Percentiles rank a stretch among this genome's conserved stretches.
These are phyloP conservation scores for Heliconius eleuchia DNA, from an alignment of 1,140 invertebrate species.

Conservation along the genomic window DNA sequence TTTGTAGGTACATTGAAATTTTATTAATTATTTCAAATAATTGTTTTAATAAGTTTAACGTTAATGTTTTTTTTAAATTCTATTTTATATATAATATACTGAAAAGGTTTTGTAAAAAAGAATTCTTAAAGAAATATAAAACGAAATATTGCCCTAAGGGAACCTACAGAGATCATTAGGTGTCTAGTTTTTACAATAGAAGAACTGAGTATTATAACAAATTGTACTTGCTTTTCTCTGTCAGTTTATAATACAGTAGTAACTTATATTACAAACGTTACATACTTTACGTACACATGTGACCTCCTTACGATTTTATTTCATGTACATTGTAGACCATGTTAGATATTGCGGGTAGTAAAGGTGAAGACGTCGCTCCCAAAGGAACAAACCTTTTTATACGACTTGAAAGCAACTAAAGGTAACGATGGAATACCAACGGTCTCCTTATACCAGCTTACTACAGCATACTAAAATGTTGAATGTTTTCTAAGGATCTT, in stretches of 20 bases:
- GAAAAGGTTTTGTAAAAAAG: no score
- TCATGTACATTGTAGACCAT: not conserved
- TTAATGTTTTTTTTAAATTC: not conserved
- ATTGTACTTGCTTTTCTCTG: not conserved
- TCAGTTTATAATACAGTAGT: not conserved
- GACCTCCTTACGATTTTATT: not conserved
- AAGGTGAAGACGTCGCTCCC: constrained; percentile 13
- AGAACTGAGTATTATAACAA: no score
- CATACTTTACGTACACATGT: not conserved
- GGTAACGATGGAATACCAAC: not conserved
- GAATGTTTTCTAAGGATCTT: not conserved
- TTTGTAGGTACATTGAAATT: no score
- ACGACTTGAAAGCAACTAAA: constrained; percentile 6
- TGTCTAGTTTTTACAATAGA: no score
- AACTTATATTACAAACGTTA: not conserved
- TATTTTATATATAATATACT: no score
- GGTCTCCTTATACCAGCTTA: not conserved
- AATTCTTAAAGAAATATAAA: no score
- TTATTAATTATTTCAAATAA: no score
- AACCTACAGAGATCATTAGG: no score
- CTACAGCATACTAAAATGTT: not conserved
- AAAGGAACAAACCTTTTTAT: constrained; percentile 12
- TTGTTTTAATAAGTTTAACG: no score
- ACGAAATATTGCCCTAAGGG: no score
- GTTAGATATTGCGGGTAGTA: not conserved